Percentiles rank a stretch among this genome's conserved stretches.
Evolutionary conservation across 2,113 vertebrate species (phyloP).

Genomic region (Grammomys surdaster): DNA sequence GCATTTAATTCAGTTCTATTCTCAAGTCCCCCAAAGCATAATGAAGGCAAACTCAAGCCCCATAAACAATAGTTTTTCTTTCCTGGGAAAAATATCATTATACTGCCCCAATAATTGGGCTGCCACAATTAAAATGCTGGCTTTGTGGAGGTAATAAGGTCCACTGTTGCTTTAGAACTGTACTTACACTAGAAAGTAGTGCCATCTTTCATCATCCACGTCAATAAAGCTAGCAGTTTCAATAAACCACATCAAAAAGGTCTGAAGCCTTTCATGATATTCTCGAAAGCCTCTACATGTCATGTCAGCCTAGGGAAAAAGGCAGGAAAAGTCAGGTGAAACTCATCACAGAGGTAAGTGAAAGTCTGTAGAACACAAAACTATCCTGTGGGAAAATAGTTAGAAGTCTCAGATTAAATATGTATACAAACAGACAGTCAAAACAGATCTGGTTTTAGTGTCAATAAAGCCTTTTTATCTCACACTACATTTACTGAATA

Average conservation of each 20-base stretch:
- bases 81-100: constrained; percentile 98
- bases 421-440: constrained; percentile 66
- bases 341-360: constrained; percentile 84
- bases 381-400: constrained; percentile 74
- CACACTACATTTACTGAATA: constrained; percentile 42
- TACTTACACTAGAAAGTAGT: constrained; percentile 99
- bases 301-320: constrained; percentile 95
- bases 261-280: constrained; percentile 98
- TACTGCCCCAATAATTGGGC: constrained; percentile 97
- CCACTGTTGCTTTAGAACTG: constrained; percentile 93
- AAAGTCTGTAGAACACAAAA: constrained; percentile 78
- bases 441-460: constrained; percentile 65
- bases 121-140: constrained; percentile 94
- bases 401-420: constrained; percentile 79
- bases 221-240: constrained; percentile 99
- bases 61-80: constrained; percentile 97
- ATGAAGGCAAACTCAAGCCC: constrained; percentile 98
- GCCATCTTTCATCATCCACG: constrained; percentile 98
- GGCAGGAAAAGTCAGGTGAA: constrained; percentile 90
- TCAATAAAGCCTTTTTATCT: constrained; percentile 52
- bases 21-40: constrained; percentile 92
- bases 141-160: constrained; percentile 91
- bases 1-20: constrained; percentile 99
- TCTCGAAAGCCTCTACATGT: constrained; percentile 96
- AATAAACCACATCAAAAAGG: constrained; percentile 99